These are phyloP conservation scores for Muntiacus reevesi DNA, from an alignment of 2,113 vertebrate genomes.

Conservation along the genomic window DNA sequence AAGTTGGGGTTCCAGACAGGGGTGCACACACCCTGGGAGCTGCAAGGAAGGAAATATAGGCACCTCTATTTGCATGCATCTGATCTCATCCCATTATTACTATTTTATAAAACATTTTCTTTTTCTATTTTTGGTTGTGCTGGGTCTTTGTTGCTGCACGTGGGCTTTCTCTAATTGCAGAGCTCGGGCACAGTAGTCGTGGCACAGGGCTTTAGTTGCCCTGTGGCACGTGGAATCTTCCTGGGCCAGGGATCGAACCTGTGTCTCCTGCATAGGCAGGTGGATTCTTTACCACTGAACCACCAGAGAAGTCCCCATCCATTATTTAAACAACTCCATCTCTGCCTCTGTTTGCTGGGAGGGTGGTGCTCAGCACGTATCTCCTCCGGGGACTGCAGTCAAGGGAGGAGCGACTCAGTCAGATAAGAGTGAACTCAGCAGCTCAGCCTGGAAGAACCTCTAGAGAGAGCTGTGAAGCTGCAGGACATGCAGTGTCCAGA, in stretches of 20 bases:
- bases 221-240: background rate
- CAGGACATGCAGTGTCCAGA: background rate
- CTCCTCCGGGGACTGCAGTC: background rate
- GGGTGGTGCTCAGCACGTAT: fast-evolving
- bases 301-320: background rate
- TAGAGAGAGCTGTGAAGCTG: background rate
- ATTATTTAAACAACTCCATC: background rate
- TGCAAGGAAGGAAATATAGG: background rate
- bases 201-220: background rate
- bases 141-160: background rate
- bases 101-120: background rate
- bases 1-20: background rate
- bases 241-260: background rate
- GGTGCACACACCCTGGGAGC: fast-evolving
- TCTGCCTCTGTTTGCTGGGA: background rate
- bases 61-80: background rate
- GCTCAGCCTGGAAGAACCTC: background rate
- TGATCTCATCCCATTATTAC: background rate
- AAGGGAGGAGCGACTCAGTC: background rate
- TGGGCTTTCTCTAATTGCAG: background rate
- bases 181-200: background rate
- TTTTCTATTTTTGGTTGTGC: background rate
- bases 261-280: background rate
- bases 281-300: background rate
- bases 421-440: fast-evolving